These are phyloP conservation scores for Bicyclus anynana DNA, from an alignment of 1,140 invertebrate species.

Conservation along the genomic window DNA sequence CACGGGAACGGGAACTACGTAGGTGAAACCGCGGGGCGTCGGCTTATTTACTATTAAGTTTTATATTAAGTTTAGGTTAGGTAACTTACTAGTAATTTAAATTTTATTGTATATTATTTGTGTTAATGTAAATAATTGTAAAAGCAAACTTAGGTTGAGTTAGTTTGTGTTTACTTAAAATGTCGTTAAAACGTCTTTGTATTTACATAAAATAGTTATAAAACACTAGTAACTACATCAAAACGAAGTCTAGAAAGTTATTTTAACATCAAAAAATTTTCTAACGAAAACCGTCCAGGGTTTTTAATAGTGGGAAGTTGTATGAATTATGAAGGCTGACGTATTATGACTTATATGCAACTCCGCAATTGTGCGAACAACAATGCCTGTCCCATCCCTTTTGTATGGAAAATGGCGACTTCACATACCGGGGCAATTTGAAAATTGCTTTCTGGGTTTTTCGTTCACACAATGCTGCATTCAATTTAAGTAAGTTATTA, in stretches of 20 bases:
- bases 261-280: constrained; percentile 1
- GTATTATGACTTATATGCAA: constrained; percentile 6
- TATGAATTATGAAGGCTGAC: constrained; percentile 17
- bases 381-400: constrained; percentile 15
- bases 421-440: constrained; percentile 20
- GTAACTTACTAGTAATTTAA: too few species aligned
- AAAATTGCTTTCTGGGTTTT: constrained; percentile 19
- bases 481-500: constrained; percentile 11
- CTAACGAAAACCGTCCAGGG: not conserved
- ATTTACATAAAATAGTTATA: too few species aligned
- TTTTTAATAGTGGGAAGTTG: constrained; percentile 5
- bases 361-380: constrained; percentile 10
- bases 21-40: too few species aligned
- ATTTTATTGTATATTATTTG: too few species aligned
- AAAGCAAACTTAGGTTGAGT: too few species aligned
- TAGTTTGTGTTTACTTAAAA: too few species aligned
- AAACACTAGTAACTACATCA: too few species aligned
- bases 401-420: constrained; percentile 24
- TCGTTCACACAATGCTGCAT: constrained; percentile 1
- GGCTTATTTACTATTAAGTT: too few species aligned
- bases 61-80: too few species aligned
- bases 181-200: too few species aligned
- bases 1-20: too few species aligned
- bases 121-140: too few species aligned
- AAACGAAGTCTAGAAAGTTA: not conserved